A percentile compares a stretch with the other conserved stretches of the same genome.
phyloP scores from a whole-genome alignment of 2,113 vertebrate species.

The Sorex fumeus region DNA sequence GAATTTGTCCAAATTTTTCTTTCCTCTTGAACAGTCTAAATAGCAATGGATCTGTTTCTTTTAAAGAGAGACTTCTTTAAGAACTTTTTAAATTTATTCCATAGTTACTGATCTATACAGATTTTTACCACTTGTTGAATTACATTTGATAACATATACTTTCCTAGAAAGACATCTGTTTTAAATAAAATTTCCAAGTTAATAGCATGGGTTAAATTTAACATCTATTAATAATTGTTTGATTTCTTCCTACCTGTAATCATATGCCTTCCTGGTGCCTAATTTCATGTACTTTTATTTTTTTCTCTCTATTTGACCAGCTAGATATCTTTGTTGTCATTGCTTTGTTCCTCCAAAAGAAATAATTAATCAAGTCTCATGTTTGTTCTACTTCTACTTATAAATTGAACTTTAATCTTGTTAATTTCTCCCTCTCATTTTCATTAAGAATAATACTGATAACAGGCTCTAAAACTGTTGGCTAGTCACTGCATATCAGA shows the following conservation, averaged over 20 bases:
- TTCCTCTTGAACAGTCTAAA: slow-evolving; percentile 47
- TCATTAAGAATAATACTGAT: slow-evolving; percentile 12
- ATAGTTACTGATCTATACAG: background rate
- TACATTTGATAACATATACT: background rate
- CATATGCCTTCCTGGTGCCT: background rate
- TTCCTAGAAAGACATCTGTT: slow-evolving; percentile 24
- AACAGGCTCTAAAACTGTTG: background rate
- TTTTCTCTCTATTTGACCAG: slow-evolving; percentile 33
- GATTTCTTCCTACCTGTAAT: background rate
- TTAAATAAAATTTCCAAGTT: slow-evolving; percentile 31
- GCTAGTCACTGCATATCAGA: background rate
- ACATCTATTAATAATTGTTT: slow-evolving; percentile 6
- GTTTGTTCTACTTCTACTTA: slow-evolving; percentile 27
- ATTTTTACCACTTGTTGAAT: background rate
- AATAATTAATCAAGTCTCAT: background rate
- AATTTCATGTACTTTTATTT: background rate
- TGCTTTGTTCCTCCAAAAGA: background rate
- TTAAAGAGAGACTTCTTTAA: slow-evolving; percentile 35
- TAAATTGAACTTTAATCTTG: background rate
- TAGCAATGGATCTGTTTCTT: slow-evolving; percentile 43
- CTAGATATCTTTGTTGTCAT: background rate
- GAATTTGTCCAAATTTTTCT: slow-evolving; percentile 10
- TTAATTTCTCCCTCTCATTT: slow-evolving; percentile 10
- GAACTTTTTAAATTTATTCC: slow-evolving; percentile 44
- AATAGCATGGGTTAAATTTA: background rate